These are phyloP conservation scores for Sphaeridia pumilis DNA, from an alignment of 2,888 invertebrate genomes.

Conservation along the genomic window DNA sequence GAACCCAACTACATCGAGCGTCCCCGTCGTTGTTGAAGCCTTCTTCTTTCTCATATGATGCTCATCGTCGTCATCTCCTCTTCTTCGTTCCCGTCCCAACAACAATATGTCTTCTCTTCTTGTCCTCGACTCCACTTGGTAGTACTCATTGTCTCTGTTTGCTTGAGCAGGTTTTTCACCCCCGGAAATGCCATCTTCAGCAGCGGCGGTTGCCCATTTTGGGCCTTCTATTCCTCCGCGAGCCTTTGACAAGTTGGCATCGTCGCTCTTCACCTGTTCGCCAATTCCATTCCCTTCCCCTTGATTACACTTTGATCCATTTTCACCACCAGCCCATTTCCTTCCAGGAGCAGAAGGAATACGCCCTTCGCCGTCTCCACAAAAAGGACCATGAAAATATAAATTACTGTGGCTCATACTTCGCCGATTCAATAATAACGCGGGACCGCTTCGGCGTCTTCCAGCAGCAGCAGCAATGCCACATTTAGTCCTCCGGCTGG, in stretches of 20 bases:
- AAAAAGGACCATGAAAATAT: slow-evolving; percentile 9
- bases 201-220: not conserved
- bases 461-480: too few species aligned
- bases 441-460: too few species aligned
- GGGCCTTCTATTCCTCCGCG: too few species aligned
- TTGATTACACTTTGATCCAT: too few species aligned
- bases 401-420: slow-evolving; percentile 31
- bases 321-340: too few species aligned
- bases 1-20: too few species aligned
- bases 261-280: not conserved
- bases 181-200: slow-evolving; percentile 33
- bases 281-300: too few species aligned
- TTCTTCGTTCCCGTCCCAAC: not conserved
- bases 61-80: not conserved
- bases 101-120: slow-evolving; percentile 2
- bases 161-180: slow-evolving; percentile 34
- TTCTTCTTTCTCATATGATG: too few species aligned
- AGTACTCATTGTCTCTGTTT: too few species aligned
- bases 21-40: too few species aligned
- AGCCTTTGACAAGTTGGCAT: not conserved
- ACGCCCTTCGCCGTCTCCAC: not conserved
- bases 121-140: too few species aligned
- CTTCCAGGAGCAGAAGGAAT: not conserved
- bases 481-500: too few species aligned
- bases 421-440: slow-evolving; percentile 3